Evolutionary conservation across 2,888 invertebrate species (phyloP), one percentile per base, ranked within the genome.

Genomic region (Volucella inflata): DNA sequence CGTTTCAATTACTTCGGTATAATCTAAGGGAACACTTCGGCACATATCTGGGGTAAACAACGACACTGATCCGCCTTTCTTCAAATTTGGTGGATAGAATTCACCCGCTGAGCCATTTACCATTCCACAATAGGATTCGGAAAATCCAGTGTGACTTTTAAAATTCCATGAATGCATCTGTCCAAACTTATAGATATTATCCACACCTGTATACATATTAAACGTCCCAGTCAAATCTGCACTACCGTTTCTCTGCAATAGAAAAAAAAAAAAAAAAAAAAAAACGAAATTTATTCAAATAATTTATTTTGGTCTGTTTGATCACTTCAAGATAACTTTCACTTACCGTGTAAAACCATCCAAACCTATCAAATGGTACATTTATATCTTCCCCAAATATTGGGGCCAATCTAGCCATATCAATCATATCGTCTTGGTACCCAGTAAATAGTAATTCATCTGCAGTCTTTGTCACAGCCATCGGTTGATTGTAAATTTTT

Each of bases 31-130:
- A 17, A 96, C 93, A 0, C 93, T 94, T 87, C 97, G 94, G 91
- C 97, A 97, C 89, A 97, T 93, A 89, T 97, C 97, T 0, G 96
- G 93, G 14, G 95, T 94, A 91, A 96, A 97, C 89, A 97, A 93
- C 9, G 92, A 91, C 2, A 96, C 93, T 17, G 91, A 90, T 42
- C 93, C 93, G 2, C 94, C 93, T 76, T 94, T 94, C 0, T 93
- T 93, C 87, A 94, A 91, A 87, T 94, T 93, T 0, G 95, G 95
- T 0, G 95, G 95, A 90, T 95, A 95, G 89, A 97, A 95, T 92
- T 97, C 97, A 0, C 97, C 97, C 0, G 95, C 96, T 9, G 96
- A 96, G 6, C 96, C 96, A 74, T 94, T 93, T 0, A 97, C 92
- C 90, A 91, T 89, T 16, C 94, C 94, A 89, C 96, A 96, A 14